These are phyloP conservation scores for Hepsetus odoe DNA, from an alignment of 2,113 vertebrate genomes.

Conservation along the genomic window DNA sequence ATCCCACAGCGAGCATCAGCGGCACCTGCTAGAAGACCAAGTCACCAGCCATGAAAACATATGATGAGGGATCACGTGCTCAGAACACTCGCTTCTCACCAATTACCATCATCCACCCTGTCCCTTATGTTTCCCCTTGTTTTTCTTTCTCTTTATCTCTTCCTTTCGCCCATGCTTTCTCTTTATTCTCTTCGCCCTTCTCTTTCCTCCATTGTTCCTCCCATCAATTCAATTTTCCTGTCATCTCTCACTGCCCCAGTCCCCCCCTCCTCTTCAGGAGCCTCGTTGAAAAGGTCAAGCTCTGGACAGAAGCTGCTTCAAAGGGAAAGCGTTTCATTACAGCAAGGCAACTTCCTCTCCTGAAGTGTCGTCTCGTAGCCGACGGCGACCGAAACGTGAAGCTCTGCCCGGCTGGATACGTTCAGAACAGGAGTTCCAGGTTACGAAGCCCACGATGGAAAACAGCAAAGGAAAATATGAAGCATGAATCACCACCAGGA, in stretches of 20 bases:
- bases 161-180: background rate
- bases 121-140: background rate
- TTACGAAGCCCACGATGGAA: background rate
- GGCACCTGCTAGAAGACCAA: background rate
- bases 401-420: background rate
- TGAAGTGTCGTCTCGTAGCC: background rate
- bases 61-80: constrained; percentile 26
- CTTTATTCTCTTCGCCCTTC: background rate
- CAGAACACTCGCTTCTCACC: constrained; percentile 19
- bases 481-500: background rate
- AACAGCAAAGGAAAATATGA: background rate
- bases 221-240: background rate
- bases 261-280: constrained; percentile 14
- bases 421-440: background rate
- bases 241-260: constrained; percentile 7
- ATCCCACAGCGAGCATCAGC: constrained; percentile 17
- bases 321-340: constrained; percentile 49
- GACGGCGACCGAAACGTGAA: background rate
- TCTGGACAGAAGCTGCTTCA: constrained; percentile 50
- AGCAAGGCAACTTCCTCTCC: background rate
- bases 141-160: background rate
- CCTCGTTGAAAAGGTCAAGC: constrained; percentile 43
- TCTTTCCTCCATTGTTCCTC: background rate
- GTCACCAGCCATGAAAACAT: background rate
- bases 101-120: constrained; percentile 18